Evolutionary conservation across 2,797 vertebrate genomes (phyloP), one percentile per base, ranked within the genome.

Genomic region (Muraenolepis orangiensis): DNA sequence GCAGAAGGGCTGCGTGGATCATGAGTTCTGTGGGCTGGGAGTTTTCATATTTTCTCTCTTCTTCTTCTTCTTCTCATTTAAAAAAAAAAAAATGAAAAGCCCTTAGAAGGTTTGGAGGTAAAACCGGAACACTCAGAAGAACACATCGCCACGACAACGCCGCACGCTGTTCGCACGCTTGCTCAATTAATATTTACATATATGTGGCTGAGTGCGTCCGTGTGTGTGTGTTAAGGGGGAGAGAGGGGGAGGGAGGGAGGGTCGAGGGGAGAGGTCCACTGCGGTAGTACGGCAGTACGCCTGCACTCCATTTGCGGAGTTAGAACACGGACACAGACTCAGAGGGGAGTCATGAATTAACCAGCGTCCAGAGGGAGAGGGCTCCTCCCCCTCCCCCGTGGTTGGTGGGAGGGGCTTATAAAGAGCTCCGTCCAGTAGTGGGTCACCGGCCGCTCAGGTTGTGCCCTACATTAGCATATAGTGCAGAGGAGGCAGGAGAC

Each of bases 21-120:
- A n/a, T n/a, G n/a, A n/a, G n/a, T n/a, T n/a, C n/a, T 94, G 87
- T 91, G 89, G 89, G 88, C 88, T 89, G 20, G 1, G 57, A 23
- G n/a, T 61, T 61, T 61, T 61, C 12, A 18, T 13, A 6, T 40
- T 40, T 40, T 13, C 11, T 10, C 11, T 34, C 32, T 3, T 34
- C 32, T 89, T 88, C 38, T 13, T 34, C 32, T 3, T 34, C 32
- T 89, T 88, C 84, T 86, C 91, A 82, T 82, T 90, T 90, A 87
- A 67, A 91, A 90, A 93, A 92, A 87, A 67, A 91, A 90, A 93
- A 92, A 92, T 90, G 87, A 90, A 93, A 92, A 92, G 91, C 91
- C 93, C 90, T 94, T 92, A 87, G 86, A 90, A 78, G 80, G 80
- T 86, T 84, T 86, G 85, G 85, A 88, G 82, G 74, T 74, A 6